Percentiles rank a stretch among this genome's conserved stretches.
Conservation (phyloP, 1,140 invertebrate species). For the Aphaenogaster rudis region DNA sequence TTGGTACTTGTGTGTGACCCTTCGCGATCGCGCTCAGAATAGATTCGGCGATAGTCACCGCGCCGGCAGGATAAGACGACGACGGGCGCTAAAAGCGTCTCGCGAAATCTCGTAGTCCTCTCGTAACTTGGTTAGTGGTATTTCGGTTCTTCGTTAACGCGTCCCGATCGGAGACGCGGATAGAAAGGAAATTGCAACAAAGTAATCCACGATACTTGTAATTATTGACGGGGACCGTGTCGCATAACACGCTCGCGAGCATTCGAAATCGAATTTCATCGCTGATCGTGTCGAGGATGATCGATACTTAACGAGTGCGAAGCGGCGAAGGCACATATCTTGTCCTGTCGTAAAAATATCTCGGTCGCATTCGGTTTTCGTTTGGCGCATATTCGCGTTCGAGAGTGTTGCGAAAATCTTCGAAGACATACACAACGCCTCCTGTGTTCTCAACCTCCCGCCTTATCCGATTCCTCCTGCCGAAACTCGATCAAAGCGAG, state of each 20-base stretch:
- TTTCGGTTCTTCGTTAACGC: neutral
- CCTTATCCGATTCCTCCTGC: neutral
- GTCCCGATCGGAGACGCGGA: neutral
- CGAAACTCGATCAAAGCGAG: slow-evolving; percentile 51
- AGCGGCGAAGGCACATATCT: neutral
- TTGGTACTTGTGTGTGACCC: neutral
- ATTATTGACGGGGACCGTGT: neutral
- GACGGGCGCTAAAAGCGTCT: neutral
- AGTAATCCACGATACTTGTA: too few species aligned
- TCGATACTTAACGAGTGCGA: neutral
- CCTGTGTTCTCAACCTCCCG: neutral
- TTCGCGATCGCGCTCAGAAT: slow-evolving; percentile 27
- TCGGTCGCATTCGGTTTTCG: neutral
- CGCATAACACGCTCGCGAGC: neutral
- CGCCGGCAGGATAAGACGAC: neutral
- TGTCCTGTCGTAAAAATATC: slow-evolving; percentile 33
- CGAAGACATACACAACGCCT: neutral
- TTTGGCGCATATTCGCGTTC: neutral
- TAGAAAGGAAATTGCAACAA: neutral
- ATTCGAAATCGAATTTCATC: slow-evolving; percentile 22
- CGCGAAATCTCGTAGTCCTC: neutral
- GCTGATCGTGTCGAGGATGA: neutral
- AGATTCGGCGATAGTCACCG: slow-evolving; percentile 21
- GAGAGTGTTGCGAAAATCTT: slow-evolving; percentile 6
- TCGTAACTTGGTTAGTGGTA: neutral